These are phyloP conservation scores for Pterocles burchelli DNA, from an alignment of 2,113 vertebrate genomes.

Conservation along the genomic window DNA sequence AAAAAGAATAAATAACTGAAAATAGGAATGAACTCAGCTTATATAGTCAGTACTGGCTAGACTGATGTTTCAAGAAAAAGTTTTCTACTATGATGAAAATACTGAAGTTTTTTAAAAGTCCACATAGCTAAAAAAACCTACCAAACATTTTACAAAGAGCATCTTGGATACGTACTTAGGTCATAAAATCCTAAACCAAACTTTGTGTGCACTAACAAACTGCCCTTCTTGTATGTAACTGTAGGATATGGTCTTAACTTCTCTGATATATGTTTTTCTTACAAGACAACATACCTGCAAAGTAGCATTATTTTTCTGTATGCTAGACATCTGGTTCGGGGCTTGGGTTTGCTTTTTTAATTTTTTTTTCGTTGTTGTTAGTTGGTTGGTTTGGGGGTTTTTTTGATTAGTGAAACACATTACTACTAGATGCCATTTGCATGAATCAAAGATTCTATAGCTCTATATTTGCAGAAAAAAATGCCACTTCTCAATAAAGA, in stretches of 20 bases:
- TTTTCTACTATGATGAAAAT: background rate
- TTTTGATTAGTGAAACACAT: background rate
- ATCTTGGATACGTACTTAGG: background rate
- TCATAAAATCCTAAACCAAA: background rate
- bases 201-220: background rate
- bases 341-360: background rate
- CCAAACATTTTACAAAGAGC: background rate
- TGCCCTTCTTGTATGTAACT: background rate
- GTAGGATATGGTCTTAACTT: background rate
- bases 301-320: background rate
- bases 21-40: background rate
- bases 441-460: background rate
- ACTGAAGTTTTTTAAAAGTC: background rate
- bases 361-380: too few species aligned
- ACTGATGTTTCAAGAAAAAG: background rate
- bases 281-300: background rate
- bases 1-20: background rate
- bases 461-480: background rate
- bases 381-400: background rate
- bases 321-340: background rate
- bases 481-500: conserved; percentile 9
- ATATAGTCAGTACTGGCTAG: background rate
- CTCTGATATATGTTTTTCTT: background rate
- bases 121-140: background rate
- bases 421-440: background rate